These are phyloP conservation scores for Anastatus disparis DNA, from an alignment of 1,140 invertebrate species.

Conservation along the genomic window DNA sequence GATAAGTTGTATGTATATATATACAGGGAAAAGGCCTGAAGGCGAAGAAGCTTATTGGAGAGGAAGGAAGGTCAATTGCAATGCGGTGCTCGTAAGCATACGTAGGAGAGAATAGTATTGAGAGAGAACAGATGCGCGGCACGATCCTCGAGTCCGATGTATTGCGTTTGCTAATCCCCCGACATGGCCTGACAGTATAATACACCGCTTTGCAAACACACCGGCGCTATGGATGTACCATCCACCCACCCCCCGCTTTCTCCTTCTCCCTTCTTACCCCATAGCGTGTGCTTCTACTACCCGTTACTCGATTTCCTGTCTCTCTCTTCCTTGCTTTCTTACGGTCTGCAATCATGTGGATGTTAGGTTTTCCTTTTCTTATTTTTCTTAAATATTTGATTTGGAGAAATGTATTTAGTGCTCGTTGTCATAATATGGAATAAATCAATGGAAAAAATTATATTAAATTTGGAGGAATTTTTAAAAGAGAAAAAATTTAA, in stretches of 20 bases:
- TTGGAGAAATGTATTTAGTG: too few species aligned
- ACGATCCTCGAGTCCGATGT: constrained; percentile 63
- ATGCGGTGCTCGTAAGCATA: constrained; percentile 58
- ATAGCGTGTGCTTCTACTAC: too few species aligned
- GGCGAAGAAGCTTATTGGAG: not conserved
- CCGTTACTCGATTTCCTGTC: not conserved
- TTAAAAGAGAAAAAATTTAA: too few species aligned
- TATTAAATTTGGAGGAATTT: too few species aligned
- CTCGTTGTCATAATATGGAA: too few species aligned
- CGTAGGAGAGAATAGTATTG: constrained; percentile 17
- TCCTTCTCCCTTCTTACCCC: too few species aligned
- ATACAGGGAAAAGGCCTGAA: not conserved
- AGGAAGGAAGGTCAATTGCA: constrained; percentile 56
- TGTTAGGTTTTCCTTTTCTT: not conserved
- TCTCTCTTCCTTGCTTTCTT: not conserved
- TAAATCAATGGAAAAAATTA: too few species aligned
- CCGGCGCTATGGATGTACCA: constrained; percentile 49
- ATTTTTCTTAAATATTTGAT: too few species aligned
- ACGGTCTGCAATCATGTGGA: not conserved
- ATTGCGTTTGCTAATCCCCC: constrained; percentile 65
- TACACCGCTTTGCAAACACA: constrained; percentile 65
- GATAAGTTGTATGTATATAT: too few species aligned
- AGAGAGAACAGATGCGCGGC: constrained; percentile 63
- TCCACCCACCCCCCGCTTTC: not conserved
- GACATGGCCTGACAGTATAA: constrained; percentile 65